phyloP scores from a whole-genome alignment of 2,888 invertebrate genomes.

The Mesoligia furuncula region DNA sequence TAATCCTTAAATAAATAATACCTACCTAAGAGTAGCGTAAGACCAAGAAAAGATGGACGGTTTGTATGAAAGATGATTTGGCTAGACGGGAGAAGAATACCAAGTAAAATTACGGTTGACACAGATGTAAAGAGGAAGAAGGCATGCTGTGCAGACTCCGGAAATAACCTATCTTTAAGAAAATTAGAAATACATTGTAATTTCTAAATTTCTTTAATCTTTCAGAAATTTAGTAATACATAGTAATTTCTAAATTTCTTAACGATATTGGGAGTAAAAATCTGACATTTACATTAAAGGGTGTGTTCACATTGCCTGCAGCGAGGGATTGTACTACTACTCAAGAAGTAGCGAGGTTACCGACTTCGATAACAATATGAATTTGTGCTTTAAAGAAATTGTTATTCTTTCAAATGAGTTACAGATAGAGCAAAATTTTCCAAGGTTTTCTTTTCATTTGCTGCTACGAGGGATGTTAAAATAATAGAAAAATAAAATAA shows the following conservation, averaged over 20 bases:
- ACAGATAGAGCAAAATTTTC: neutral
- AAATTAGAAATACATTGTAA: too few relatives aligned
- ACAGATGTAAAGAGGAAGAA: neutral
- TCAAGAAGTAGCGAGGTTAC: neutral
- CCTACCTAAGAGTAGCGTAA: too few relatives aligned
- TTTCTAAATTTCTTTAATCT: too few relatives aligned
- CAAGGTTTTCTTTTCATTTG: neutral
- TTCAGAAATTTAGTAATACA: too few relatives aligned
- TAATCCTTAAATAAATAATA: too few relatives aligned
- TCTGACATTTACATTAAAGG: neutral
- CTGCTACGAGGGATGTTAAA: neutral
- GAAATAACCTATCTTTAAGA: too few relatives aligned
- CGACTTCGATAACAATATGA: neutral
- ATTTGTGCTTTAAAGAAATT: neutral
- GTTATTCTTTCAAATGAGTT: constrained; percentile 1
- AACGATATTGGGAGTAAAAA: neutral
- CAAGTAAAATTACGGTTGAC: neutral
- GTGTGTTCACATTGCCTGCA: neutral
- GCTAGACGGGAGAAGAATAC: neutral
- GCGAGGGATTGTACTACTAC: neutral
- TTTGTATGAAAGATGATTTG: neutral
- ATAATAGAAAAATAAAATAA: neutral
- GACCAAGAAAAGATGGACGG: neutral
- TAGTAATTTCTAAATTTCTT: neutral
- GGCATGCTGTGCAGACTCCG: neutral